Base-by-base conservation (phyloP, 2,797 vertebrate species). In the Anolis apletophallus region DNA sequence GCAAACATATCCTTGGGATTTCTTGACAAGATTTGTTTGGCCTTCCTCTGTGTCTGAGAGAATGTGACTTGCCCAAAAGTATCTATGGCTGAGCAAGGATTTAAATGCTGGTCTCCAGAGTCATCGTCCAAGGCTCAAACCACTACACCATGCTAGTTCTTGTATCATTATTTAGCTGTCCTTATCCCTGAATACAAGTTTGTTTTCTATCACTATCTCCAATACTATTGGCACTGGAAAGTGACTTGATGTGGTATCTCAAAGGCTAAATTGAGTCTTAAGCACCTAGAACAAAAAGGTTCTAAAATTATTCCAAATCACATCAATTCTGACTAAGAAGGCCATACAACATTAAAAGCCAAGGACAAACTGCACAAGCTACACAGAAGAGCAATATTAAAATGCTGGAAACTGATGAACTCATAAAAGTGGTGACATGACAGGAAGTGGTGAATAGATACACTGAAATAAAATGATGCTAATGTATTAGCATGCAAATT, bases 401-500 rank as follows among this genome's bases (percentile, higher is more conserved):
- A 93, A 91, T 95, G 94, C 94, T 89, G 79, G 55, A 6, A 89
- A 92, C 74, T 61, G 5, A 55, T 83, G 36, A 83, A 83, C 26
- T 50, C n/a, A 84, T 50, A 59, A 74, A 74, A 16, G 34, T 36
- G 46, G 21, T 84, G 34, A 67, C 3, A 80, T 50, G 7, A 29
- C 13, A 72, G 77, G 54, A 23, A n/a, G 67, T 21, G 88, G 52
- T 77, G 87, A 89, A 78, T 21, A 29, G 85, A 26, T 57, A 40
- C 67, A 90, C 11, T 50, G 59, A 91, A 87, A 87, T 8, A 6
- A 88, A 81, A 85, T 29, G 29, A 81, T 40, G 64, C 81, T 40
- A 64, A 90, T 74, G 8, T 78, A 46, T 89, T 67, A 68, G 92
- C 92, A 94, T 95, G 95, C 95, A 96, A 93, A 89, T 93, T 95